These are phyloP conservation scores for Cabera pusaria DNA, from an alignment of 2,888 invertebrate genomes.

Conservation along the genomic window DNA sequence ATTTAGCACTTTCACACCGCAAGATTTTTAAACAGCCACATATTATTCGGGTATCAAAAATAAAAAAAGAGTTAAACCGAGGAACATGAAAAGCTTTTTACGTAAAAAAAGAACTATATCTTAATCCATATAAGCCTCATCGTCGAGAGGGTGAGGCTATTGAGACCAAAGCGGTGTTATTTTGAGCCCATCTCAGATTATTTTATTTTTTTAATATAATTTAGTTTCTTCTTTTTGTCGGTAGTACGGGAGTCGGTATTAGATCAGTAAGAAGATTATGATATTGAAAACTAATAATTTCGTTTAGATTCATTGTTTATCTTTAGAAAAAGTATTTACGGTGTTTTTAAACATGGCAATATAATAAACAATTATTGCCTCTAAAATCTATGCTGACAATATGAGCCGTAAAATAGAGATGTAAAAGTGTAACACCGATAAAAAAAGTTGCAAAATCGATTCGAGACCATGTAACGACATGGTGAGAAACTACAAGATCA, in stretches of 20 bases:
- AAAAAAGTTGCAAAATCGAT: slow-evolving; percentile 50
- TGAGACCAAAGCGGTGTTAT: slow-evolving; percentile 73
- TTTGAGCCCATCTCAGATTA: slow-evolving; percentile 68
- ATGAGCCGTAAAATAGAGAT: slow-evolving; percentile 18
- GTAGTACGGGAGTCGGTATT: slow-evolving; percentile 66
- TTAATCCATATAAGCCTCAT: slow-evolving; percentile 78
- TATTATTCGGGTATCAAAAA: slow-evolving; percentile 38
- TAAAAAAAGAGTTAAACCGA: slow-evolving; percentile 56
- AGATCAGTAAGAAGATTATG: slow-evolving; percentile 52
- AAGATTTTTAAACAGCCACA: too few relatives aligned
- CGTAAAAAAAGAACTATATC: slow-evolving; percentile 71
- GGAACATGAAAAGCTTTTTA: slow-evolving; percentile 78
- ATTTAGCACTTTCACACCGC: too few relatives aligned
- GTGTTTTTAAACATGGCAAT: too few relatives aligned
- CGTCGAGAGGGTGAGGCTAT: slow-evolving; percentile 65
- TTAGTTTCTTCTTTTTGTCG: slow-evolving; percentile 41
- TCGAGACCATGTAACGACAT: slow-evolving; percentile 75
- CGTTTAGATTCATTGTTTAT: slow-evolving; percentile 7
- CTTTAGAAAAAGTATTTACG: too few relatives aligned
- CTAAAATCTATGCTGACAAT: too few relatives aligned
- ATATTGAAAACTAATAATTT: slow-evolving; percentile 14
- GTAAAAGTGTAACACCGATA: slow-evolving; percentile 21
- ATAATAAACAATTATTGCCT: too few relatives aligned
- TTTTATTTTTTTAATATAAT: slow-evolving; percentile 37
- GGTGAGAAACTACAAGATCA: slow-evolving; percentile 66